Evolutionary conservation across 2,888 invertebrate species (phyloP).

Genomic region (Drosophila nigricruria): DNA sequence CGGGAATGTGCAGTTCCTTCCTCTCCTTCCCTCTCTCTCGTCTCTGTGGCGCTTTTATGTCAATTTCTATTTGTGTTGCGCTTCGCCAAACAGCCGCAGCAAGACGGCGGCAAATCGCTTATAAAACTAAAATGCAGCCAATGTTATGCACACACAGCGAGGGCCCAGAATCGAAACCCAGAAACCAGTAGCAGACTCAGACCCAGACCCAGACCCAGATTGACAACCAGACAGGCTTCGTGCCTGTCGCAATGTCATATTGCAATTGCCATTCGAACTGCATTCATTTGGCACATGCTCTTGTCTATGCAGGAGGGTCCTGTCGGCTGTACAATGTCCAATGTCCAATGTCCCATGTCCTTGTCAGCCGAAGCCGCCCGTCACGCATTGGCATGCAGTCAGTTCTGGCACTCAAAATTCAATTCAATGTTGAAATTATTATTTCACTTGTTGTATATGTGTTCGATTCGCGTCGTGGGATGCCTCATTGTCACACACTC

Average conservation of each 20-base stretch:
- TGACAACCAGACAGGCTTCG: constrained; percentile 8
- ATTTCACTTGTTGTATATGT: constrained; percentile 70
- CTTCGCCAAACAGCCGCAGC: constrained; percentile 62
- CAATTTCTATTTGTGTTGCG: constrained; percentile 67
- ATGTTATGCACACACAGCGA: constrained; percentile 3
- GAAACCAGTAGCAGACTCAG: neutral
- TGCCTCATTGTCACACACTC: constrained; percentile 44
- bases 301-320: constrained; percentile 44
- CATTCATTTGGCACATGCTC: constrained; percentile 71
- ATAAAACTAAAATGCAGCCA: constrained; percentile 71
- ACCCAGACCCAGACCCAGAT: neutral
- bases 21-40: neutral
- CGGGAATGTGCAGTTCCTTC: neutral
- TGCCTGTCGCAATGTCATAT: constrained; percentile 69
- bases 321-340: neutral
- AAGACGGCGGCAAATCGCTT: constrained; percentile 72
- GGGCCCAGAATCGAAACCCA: constrained; percentile 1
- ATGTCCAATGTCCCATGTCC: constrained; percentile 4
- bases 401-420: constrained; percentile 65
- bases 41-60: constrained; percentile 45
- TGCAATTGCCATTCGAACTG: constrained; percentile 63
- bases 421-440: constrained; percentile 76
- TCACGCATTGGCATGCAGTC: constrained; percentile 68
- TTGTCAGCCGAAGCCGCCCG: constrained; percentile 10
- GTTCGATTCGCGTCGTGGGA: constrained; percentile 24